phyloP scores from a whole-genome alignment of 1,140 invertebrate genomes.

The Hylyphantes graminicola region DNA sequence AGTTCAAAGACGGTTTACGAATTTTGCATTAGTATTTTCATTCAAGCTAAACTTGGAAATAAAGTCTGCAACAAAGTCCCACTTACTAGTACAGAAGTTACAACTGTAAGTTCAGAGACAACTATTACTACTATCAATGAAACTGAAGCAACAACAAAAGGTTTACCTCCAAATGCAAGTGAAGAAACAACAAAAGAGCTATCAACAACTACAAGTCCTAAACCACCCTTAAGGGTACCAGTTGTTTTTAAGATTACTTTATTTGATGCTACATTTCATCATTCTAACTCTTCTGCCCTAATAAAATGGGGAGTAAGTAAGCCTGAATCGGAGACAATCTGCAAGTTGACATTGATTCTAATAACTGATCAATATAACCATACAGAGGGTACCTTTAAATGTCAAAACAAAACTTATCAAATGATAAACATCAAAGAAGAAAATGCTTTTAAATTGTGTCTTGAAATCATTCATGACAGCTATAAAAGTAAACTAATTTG shows the following conservation, averaged over 20 bases:
- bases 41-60: neutral
- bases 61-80: neutral
- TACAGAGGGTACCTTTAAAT: neutral
- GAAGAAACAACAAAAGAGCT: neutral
- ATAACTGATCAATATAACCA: neutral
- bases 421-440: constrained; percentile 5
- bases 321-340: neutral
- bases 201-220: neutral
- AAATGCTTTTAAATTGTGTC: constrained; percentile 3
- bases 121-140: neutral
- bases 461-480: neutral
- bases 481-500: neutral
- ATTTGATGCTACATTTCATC: constrained; percentile 11
- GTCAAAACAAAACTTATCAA: neutral
- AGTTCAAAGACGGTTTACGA: neutral
- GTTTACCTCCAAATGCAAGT: no score
- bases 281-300: neutral
- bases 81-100: constrained; percentile 1
- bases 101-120: neutral
- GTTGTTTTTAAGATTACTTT: constrained; percentile 11
- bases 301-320: constrained; percentile 25
- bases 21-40: constrained; percentile 22
- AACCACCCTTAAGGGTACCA: neutral
- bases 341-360: constrained; percentile 26
- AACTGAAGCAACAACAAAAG: no score